A percentile compares a stretch with the other conserved stretches of the same genome.
These are phyloP conservation scores for Spea bombifrons DNA, from an alignment of 2,113 vertebrate species.

Conservation along the genomic window DNA sequence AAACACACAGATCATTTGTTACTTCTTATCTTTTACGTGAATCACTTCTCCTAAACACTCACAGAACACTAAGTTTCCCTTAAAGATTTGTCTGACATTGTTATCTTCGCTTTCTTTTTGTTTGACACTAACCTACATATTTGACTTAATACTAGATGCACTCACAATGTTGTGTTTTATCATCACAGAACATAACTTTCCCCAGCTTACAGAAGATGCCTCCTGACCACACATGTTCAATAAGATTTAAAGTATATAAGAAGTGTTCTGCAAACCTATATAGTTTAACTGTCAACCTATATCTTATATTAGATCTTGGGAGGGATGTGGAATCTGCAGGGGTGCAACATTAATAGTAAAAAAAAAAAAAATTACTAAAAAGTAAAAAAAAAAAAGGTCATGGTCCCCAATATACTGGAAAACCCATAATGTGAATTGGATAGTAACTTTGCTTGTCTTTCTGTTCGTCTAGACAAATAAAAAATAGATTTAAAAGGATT, in stretches of 20 bases:
- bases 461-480: conserved; percentile 32
- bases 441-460: conserved; percentile 4
- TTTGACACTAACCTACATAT: conserved; percentile 5
- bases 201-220: background rate
- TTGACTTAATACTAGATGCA: background rate
- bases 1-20: conserved; percentile 17
- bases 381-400: too few relatives aligned
- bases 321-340: too few relatives aligned
- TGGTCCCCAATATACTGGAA: too few relatives aligned
- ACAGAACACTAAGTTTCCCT: conserved; percentile 1
- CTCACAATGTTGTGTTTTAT: conserved; percentile 1
- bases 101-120: conserved; percentile 7
- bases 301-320: too few relatives aligned
- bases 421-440: too few relatives aligned
- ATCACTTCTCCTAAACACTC: conserved; percentile 13
- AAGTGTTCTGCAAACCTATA: too few relatives aligned
- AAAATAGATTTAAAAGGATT: conserved; percentile 29
- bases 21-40: background rate
- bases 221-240: background rate
- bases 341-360: too few relatives aligned
- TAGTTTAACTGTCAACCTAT: too few relatives aligned
- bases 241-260: background rate
- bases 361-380: too few relatives aligned
- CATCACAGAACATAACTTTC: background rate
- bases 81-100: conserved; percentile 17